These are phyloP conservation scores for Physocephala rufipes DNA, from an alignment of 2,888 invertebrate species.

Conservation along the genomic window DNA sequence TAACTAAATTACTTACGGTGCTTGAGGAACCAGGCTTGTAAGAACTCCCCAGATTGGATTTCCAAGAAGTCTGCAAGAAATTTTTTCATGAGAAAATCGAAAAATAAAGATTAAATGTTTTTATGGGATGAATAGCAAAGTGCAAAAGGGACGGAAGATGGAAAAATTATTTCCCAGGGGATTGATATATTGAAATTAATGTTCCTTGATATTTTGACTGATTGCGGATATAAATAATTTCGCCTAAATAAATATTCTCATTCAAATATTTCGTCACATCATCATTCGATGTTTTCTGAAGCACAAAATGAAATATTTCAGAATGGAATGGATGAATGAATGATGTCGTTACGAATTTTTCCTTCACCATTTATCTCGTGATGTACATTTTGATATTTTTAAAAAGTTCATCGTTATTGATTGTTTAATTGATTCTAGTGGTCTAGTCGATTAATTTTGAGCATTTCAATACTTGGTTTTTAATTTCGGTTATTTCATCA, in stretches of 20 bases:
- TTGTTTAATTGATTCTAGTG: too few relatives aligned
- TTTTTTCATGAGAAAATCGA: too few relatives aligned
- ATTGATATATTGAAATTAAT: background rate
- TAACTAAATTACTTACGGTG: constrained; percentile 52
- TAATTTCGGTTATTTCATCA: constrained; percentile 62
- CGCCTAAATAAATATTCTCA: too few relatives aligned
- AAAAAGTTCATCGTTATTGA: too few relatives aligned
- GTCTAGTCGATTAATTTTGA: too few relatives aligned
- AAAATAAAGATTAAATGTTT: too few relatives aligned
- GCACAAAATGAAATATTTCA: background rate
- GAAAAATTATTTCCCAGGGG: too few relatives aligned
- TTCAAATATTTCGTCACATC: background rate
- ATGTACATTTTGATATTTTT: constrained; percentile 41
- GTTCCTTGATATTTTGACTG: constrained; percentile 19
- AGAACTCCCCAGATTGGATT: constrained; percentile 59
- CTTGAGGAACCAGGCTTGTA: constrained; percentile 56
- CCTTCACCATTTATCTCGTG: constrained; percentile 26
- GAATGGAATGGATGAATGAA: background rate
- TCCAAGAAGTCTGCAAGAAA: constrained; percentile 61
- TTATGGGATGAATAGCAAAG: too few relatives aligned
- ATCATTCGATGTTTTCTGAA: background rate
- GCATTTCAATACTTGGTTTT: too few relatives aligned
- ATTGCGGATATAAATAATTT: background rate
- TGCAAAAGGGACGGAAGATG: too few relatives aligned
- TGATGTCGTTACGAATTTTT: background rate